Evolutionary conservation across 1,140 invertebrate species (phyloP), one percentile per base, ranked within the genome.

Genomic region (Drosophila prosaltans): DNA sequence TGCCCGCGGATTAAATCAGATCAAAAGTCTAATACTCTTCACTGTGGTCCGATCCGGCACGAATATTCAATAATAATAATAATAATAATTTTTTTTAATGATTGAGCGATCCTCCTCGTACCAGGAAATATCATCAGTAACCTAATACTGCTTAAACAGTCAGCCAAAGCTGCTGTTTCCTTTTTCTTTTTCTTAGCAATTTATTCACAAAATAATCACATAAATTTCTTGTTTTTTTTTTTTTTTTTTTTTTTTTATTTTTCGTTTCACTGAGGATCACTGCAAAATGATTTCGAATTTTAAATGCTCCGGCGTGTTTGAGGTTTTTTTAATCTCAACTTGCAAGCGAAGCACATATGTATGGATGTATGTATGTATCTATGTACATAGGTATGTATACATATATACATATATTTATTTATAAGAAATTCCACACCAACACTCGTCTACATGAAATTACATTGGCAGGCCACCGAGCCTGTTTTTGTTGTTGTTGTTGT

Each of bases 1-100:
- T 84, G 81, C 64, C 71, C 69, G 64, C 77, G 81, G 81, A 80
- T 83, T 66, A 78, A 84, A 80, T 85, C 72, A 57, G 66, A 65
- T 74, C 58, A 71, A 74, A 79, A 79, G 69, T 74, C 74, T 74
- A 75, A 74, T 58, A 55, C 64, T 51, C 57, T 59, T 40, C 57
- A 39, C 21, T 59, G 57, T 39, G 57, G 9, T 16, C 30, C 9
- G 55, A 36, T 36, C 55, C 28, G 2, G 28, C 9, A 21, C 16
- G 2, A 40, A 11, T 16, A 39, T 59, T 59, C 10, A 21, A 40
- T 24, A 59, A 32, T 57, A 57, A 16, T 16, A 16, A 16, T 16
- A 16, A 16, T 16, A 16, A 16, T 16, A 16, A 16, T 16, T 30
- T n/a, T 57, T 57, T 32, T 11, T 32, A 32, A 16, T 21, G 57